phyloP scores from a whole-genome alignment of 2,888 invertebrate species.

The Chloroclystis v-ata region DNA sequence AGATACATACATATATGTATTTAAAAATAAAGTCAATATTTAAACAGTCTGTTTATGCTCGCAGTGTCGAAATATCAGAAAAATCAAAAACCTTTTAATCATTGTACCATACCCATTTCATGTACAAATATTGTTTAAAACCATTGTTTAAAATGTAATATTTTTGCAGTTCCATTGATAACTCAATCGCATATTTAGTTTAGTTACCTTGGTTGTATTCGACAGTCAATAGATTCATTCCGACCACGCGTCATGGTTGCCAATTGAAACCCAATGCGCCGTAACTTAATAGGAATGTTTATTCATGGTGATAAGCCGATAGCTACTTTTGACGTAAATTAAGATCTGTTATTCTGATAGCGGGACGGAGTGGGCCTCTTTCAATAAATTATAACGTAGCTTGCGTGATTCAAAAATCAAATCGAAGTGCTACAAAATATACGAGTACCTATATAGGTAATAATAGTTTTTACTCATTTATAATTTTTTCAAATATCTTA shows the following conservation, averaged over 20 bases:
- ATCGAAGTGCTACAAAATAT: too few species aligned
- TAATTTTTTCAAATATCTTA: neutral
- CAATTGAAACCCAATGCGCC: slow-evolving; percentile 18
- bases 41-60: too few species aligned
- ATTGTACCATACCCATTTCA: too few species aligned
- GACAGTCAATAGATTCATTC: slow-evolving; percentile 23
- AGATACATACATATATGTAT: too few species aligned
- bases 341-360: slow-evolving; percentile 11
- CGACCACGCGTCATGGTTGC: slow-evolving; percentile 27
- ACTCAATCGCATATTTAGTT: slow-evolving; percentile 2
- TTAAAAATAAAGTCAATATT: too few species aligned
- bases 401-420: neutral
- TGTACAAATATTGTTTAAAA: too few species aligned
- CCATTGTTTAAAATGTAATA: too few species aligned
- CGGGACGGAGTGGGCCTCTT: slow-evolving; percentile 7
- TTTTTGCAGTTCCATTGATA: too few species aligned
- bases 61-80: too few species aligned
- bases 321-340: slow-evolving; percentile 11
- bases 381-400: neutral
- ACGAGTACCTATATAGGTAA: too few species aligned
- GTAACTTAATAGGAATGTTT: slow-evolving; percentile 18
- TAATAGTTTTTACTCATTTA: too few species aligned
- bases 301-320: slow-evolving; percentile 20
- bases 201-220: slow-evolving; percentile 22
- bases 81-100: too few species aligned